Evolutionary conservation across 2,888 invertebrate genomes (phyloP), one percentile per base, ranked within the genome.

Genomic region (Epirrhoe alternata): DNA sequence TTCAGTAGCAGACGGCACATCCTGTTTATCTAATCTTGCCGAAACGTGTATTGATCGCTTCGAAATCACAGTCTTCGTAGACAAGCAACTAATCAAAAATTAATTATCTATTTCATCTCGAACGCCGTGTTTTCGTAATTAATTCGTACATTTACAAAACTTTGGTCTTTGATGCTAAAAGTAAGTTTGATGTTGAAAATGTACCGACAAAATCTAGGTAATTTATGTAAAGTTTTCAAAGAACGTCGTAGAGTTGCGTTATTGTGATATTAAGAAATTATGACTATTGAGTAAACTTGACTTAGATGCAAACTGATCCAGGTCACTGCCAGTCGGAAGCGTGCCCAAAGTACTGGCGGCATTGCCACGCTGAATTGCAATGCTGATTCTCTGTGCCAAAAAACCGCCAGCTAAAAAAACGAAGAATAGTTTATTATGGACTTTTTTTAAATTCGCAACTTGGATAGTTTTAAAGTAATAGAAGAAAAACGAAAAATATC

Each of bases 31-130:
- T 70, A 74, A 72, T 77, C 69, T 74, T 65, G 65, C 66, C 70
- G 61, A 76, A 75, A 75, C 66, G 68, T 71, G 65, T 77, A 80
- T 79, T 69, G 80, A 80, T 78, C 74, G 64, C n/a, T 49, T 64
- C 56, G 61, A 55, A 57, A 73, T 69, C 65, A 58, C 55, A 51
- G 58, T n/a, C 58, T 64, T 42, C 38, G 45, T 59, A 49, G 57
- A 67, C 62, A 42, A 49, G 52, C 51, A 62, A 61, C 50, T 65
- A 62, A 73, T 68, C 71, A 57, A 55, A 61, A 70, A 62, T 66
- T 56, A 64, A 66, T 65, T 64, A 61, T 24, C 62, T 58, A 61
- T 63, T 6, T 56, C 50, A 30, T 59, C 42, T 62, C 14, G n/a
- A 55, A 38, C 54, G 7, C 17, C 33, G 49, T 47, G 33, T 49